phyloP scores from a whole-genome alignment of 2,113 vertebrate genomes.

The Apaloderma vittatum region DNA sequence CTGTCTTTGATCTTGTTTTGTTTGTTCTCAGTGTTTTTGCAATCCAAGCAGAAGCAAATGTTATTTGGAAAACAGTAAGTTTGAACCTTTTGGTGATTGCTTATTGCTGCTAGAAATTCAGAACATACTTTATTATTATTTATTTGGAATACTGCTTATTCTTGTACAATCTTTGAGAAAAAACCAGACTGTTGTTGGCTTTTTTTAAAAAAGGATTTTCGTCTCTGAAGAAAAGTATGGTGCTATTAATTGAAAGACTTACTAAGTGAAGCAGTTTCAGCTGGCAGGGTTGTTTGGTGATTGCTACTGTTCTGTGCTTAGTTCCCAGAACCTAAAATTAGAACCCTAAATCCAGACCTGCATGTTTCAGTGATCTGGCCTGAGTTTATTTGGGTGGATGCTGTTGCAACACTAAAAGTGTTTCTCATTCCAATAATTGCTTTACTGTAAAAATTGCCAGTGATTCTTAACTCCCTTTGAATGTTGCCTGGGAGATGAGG shows the following conservation, averaged over 20 bases:
- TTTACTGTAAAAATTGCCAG: not conserved
- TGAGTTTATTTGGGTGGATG: not conserved
- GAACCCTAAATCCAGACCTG: not conserved
- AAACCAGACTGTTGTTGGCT: not conserved
- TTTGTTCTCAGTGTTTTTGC: constrained; percentile 13
- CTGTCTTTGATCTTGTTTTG: constrained; percentile 49
- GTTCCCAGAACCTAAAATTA: not conserved
- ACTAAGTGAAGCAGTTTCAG: not conserved
- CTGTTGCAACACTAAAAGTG: not conserved
- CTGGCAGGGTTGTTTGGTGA: not conserved
- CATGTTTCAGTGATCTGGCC: not conserved
- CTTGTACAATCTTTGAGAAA: not conserved
- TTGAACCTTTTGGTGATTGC: not conserved
- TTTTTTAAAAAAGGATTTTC: not conserved
- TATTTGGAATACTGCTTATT: not conserved
- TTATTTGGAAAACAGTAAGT: constrained; percentile 26
- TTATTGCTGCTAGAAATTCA: not conserved
- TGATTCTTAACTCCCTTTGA: not conserved
- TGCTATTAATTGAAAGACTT: not conserved
- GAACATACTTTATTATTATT: not conserved
- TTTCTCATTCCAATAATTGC: not conserved
- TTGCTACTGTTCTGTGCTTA: not conserved
- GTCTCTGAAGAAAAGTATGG: not conserved
- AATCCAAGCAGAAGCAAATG: constrained; percentile 47
- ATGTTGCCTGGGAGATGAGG: not conserved